Evolutionary conservation across 2,113 vertebrate species (phyloP), one percentile per base, ranked within the genome.

Genomic region (Toxotes jaculatrix): DNA sequence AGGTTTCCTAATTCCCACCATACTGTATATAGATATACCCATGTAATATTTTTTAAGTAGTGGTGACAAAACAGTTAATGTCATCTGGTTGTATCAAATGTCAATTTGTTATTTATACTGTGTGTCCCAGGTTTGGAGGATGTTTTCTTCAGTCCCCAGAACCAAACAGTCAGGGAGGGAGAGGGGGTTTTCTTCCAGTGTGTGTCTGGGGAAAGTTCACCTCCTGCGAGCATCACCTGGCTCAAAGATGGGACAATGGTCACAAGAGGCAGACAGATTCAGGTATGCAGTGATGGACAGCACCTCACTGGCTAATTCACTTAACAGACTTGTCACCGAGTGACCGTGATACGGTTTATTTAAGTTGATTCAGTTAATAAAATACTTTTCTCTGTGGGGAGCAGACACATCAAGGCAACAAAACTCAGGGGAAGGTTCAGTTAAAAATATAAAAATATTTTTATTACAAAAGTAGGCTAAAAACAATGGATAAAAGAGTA

Each of bases 141-240:
- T 19, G 92, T 96, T 57, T 95, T 95, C 91, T 95, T 94, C 74
- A 93, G 93, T 79, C 95, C 94, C 6, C 82, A 80, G 42, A 88
- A 94, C 64, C 93, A 93, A 88, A 92, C 79, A 12, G 88, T 86
- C 57, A 75, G 40, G 40, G 91, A 91, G 70, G 94, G 94, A 74
- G 84, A 88, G 6, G 82, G 71, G 1, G 93, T 93, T 77, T 95
- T 92, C 75, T 84, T 96, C 61, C 93, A 92, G 86, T 96, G 95
- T 89, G 93, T 96, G 42, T 96, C 95, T 3, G 95, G 95, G 23
- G 94, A 95, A 49, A 95, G 95, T 77, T 91, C 80, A 0, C 92
- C 94, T 82, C 83, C 92, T 43, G 94, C 94, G 10, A 72, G 73
- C 74, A 94, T 96, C 88, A 87, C 85, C 49, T 96, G 95, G 95